phyloP scores from a whole-genome alignment of 2,113 vertebrate species.

The Otis tarda region DNA sequence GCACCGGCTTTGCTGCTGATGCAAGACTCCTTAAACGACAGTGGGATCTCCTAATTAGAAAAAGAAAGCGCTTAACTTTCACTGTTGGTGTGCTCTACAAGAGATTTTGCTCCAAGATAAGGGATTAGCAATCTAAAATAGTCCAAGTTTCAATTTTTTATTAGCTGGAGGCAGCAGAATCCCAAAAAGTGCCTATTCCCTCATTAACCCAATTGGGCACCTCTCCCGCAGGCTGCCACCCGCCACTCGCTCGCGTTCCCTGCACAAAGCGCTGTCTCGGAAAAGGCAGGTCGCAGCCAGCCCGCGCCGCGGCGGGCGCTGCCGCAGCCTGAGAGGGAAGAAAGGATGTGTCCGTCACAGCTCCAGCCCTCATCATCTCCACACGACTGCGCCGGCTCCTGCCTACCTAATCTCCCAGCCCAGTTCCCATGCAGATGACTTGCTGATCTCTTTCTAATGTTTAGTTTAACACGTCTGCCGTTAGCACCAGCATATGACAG shows the following conservation, averaged over 20 bases:
- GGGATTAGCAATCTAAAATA: conserved; percentile 30
- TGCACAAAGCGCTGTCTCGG: conserved; percentile 72
- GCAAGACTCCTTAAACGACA: not conserved
- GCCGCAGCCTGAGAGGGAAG: not conserved
- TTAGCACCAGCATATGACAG: conserved; percentile 84
- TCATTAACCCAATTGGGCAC: conserved; percentile 75
- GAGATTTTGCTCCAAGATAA: conserved; percentile 38
- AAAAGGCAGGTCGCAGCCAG: conserved; percentile 58
- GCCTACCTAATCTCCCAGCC: conserved; percentile 48
- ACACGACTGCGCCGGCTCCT: conserved; percentile 58
- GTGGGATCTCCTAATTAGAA: conserved; percentile 19
- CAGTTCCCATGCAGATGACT: conserved; percentile 74
- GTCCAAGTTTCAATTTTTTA: conserved; percentile 69
- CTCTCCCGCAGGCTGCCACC: conserved; percentile 68
- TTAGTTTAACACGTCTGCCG: conserved; percentile 81
- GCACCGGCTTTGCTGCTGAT: accelerated
- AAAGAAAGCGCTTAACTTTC: not conserved
- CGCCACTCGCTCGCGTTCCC: conserved; percentile 54
- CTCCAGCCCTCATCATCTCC: conserved; percentile 53
- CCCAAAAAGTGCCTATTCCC: conserved; percentile 49
- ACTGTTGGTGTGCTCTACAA: not conserved
- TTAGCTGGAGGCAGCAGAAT: conserved; percentile 68
- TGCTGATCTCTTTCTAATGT: conserved; percentile 77
- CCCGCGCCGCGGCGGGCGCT: conserved; percentile 26
- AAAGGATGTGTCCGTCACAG: conserved; percentile 67